Conservation (phyloP, 1,140 invertebrate genomes). For the Periplaneta americana region DNA sequence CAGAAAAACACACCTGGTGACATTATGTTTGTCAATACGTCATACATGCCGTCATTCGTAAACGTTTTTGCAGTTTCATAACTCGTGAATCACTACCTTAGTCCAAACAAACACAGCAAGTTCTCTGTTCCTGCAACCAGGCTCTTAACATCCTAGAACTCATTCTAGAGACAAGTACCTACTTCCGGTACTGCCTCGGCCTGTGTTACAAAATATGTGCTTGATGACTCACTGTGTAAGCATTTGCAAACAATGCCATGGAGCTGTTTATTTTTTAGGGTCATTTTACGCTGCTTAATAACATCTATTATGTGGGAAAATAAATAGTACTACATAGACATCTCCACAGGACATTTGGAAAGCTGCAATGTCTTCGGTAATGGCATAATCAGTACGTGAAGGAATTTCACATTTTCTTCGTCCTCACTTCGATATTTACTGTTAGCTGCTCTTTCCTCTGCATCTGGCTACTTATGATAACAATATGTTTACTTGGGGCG, state of each 20-base stretch:
- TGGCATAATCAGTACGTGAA: too few relatives aligned
- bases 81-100: not conserved
- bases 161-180: not conserved
- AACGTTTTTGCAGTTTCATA: not conserved
- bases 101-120: not conserved
- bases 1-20: not conserved
- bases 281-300: not conserved
- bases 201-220: not conserved
- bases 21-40: not conserved
- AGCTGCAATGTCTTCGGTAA: too few relatives aligned
- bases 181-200: not conserved
- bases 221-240: not conserved
- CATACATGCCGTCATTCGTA: not conserved
- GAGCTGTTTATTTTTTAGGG: not conserved
- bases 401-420: too few relatives aligned
- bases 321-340: not conserved
- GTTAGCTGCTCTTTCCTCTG: too few relatives aligned
- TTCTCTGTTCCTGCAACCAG: not conserved
- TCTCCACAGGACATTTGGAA: too few relatives aligned
- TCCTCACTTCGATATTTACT: too few relatives aligned
- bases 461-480: too few relatives aligned
- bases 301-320: not conserved
- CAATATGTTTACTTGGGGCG: too few relatives aligned
- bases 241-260: not conserved
- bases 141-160: not conserved